Conservation (phyloP, 2,888 invertebrate species). For the Protophormia terraenovae region DNA sequence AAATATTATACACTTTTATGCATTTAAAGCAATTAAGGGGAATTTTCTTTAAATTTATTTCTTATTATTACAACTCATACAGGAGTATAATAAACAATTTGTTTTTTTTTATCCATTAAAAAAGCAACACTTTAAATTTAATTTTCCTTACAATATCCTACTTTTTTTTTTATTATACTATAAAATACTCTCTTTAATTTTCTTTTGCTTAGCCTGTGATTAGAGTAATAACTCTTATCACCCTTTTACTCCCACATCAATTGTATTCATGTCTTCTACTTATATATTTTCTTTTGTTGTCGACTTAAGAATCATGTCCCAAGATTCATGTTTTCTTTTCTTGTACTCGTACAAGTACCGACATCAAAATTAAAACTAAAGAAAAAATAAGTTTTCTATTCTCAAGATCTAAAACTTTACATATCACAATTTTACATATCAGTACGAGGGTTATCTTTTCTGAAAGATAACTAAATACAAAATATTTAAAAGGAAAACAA, state of each 20-base stretch:
- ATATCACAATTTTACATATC: background rate
- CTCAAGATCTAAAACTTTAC: background rate
- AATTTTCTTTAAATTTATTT: too few relatives aligned
- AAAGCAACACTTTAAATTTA: background rate
- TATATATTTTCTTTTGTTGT: slow-evolving; percentile 27
- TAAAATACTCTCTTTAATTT: slow-evolving; percentile 7
- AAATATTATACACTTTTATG: too few relatives aligned
- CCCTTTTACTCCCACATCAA: slow-evolving; percentile 43
- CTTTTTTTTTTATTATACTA: background rate
- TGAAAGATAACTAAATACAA: too few relatives aligned
- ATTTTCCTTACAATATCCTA: background rate
- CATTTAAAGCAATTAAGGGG: too few relatives aligned
- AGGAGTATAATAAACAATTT: background rate
- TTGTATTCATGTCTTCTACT: slow-evolving; percentile 4
- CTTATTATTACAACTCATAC: too few relatives aligned
- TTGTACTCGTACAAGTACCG: background rate
- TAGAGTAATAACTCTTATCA: slow-evolving; percentile 53
- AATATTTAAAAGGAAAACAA: too few relatives aligned
- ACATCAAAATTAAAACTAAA: slow-evolving; percentile 18
- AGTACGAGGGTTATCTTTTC: slow-evolving; percentile 16
- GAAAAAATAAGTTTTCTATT: slow-evolving; percentile 12
- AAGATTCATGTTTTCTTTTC: slow-evolving; percentile 41
- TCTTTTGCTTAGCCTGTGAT: slow-evolving; percentile 38
- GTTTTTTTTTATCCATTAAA: too few relatives aligned
- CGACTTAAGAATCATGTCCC: slow-evolving; percentile 38